These are phyloP conservation scores for Crotophaga sulcirostris DNA, from an alignment of 2,113 vertebrate genomes.

Conservation along the genomic window DNA sequence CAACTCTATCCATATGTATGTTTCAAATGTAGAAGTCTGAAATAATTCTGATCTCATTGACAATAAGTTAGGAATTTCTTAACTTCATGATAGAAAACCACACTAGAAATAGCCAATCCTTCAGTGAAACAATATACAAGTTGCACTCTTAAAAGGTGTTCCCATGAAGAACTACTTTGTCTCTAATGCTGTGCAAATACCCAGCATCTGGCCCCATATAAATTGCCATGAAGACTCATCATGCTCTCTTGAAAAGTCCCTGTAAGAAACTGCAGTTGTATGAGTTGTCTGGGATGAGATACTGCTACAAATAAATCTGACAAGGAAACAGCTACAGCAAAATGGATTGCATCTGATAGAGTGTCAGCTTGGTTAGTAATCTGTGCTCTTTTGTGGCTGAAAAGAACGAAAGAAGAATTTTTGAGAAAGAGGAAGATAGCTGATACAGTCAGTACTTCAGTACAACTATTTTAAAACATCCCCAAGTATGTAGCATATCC, in stretches of 20 bases:
- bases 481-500: neutral
- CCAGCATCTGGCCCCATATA: neutral
- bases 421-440: neutral
- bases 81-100: neutral
- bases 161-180: neutral
- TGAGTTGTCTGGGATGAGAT: conserved; percentile 5
- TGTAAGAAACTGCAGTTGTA: neutral
- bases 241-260: neutral
- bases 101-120: neutral
- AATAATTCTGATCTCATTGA: neutral
- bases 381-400: neutral
- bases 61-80: neutral
- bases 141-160: neutral
- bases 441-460: neutral
- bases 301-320: conserved; percentile 37
- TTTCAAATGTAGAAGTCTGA: neutral
- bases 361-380: neutral
- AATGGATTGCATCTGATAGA: neutral
- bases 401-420: neutral
- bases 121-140: neutral
- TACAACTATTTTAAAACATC: neutral
- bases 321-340: neutral
- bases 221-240: conserved; percentile 4
- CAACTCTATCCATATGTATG: neutral
- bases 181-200: neutral